Percentiles rank a stretch among this genome's conserved stretches.
Conservation (phyloP, 2,113 vertebrate genomes). For the Labeo catla region DNA sequence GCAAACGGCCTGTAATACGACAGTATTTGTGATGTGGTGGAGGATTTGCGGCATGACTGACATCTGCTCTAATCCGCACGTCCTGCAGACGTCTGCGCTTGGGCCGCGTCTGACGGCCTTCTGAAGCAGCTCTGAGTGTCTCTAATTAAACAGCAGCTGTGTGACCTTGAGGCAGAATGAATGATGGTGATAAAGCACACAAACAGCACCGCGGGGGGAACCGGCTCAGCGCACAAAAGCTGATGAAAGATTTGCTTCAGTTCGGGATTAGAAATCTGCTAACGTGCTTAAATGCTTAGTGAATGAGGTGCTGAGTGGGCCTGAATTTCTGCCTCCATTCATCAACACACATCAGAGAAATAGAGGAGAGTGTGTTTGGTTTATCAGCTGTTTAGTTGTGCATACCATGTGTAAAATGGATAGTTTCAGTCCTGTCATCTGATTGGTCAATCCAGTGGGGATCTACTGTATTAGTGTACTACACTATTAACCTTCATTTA, state of each 20-base stretch:
- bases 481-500: background rate
- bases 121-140: background rate
- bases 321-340: background rate
- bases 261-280: slow-evolving; percentile 27
- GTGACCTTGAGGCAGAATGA: slow-evolving; percentile 21
- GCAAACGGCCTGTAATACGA: background rate
- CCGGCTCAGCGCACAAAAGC: background rate
- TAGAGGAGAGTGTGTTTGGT: background rate
- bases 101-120: background rate
- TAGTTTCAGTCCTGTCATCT: background rate
- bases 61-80: background rate
- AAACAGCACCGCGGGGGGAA: background rate
- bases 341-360: background rate
- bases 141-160: slow-evolving; percentile 33
- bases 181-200: slow-evolving; percentile 25
- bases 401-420: background rate
- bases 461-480: background rate
- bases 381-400: background rate
- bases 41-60: background rate
- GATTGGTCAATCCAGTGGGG: background rate
- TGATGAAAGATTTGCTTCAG: background rate
- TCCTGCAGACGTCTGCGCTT: background rate
- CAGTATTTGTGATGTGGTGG: background rate
- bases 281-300: slow-evolving; percentile 19
- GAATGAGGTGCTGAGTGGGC: background rate